phyloP scores from a whole-genome alignment of 2,888 invertebrate genomes.

The Thelaira solivaga region DNA sequence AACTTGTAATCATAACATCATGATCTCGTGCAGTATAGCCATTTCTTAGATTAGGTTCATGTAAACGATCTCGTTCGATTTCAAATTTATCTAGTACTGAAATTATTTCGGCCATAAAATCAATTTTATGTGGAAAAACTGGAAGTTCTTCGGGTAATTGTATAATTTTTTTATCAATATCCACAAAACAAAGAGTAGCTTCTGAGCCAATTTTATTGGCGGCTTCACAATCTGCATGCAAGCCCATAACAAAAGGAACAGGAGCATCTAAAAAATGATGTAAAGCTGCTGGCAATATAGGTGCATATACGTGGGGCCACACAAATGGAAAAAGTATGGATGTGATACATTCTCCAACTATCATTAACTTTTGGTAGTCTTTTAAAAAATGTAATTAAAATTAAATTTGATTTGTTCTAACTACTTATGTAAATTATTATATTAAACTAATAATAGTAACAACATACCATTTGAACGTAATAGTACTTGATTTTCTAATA shows the following conservation, averaged over 20 bases:
- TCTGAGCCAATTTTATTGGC: constrained; percentile 85
- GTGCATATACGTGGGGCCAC: constrained; percentile 99
- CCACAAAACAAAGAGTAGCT: constrained; percentile 95
- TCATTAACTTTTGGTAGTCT: constrained; percentile 97
- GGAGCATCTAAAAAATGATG: constrained; percentile 99
- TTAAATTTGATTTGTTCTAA: not conserved
- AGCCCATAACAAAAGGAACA: constrained; percentile 99
- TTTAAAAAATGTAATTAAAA: constrained; percentile 66
- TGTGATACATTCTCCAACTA: constrained; percentile 95
- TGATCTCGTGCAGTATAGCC: constrained; percentile 68
- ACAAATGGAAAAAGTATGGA: constrained; percentile 94
- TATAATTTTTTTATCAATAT: constrained; percentile 94
- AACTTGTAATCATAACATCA: constrained; percentile 88
- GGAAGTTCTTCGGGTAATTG: constrained; percentile 97
- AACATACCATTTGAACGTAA: constrained; percentile 90
- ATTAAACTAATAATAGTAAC: not conserved
- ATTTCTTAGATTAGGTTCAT: constrained; percentile 71
- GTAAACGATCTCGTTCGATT: constrained; percentile 77
- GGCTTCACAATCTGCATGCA: constrained; percentile 81
- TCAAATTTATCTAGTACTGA: constrained; percentile 85
- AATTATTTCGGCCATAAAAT: constrained; percentile 91
- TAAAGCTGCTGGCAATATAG: constrained; percentile 95
- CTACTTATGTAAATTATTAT: too few relatives aligned
- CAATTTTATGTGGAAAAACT: constrained; percentile 91
- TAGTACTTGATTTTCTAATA: constrained; percentile 97